Evolutionary conservation across 2,113 vertebrate species (phyloP), one percentile per base, ranked within the genome.

Genomic region (Psilopogon haemacephalus): DNA sequence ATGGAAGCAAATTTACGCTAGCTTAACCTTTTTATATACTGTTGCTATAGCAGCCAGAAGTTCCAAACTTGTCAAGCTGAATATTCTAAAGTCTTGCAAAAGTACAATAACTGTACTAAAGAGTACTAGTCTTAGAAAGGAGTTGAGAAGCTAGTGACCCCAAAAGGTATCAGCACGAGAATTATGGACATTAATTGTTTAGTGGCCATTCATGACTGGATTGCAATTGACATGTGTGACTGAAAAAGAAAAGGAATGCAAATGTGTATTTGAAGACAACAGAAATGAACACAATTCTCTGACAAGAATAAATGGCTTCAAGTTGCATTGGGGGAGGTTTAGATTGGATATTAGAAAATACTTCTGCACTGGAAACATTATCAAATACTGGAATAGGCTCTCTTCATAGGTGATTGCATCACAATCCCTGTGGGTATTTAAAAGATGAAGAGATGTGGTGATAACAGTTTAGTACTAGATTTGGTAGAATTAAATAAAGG

Each of bases 151-250:
- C 38, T 62, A 71, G 73, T 64, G 20, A 79, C 21, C 16, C 21
- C n/a, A 80, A 85, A 79, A 68, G 23, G 52, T 55, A 82, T 37
- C 9, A 75, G 19, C 4, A 2, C 75, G 8, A 90, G 4, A 50
- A 44, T 44, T 72, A 52, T n/a, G n/a, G 40, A 37, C 28, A 82
- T 32, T 8, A 67, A 33, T 65, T 87, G 7, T 19, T 79, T 28
- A 76, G 58, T 69, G 70, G 40, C 23, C 40, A 21, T 73, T 84
- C 35, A 40, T 37, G 58, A 54, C 10, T 62, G 58, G 65, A n/a
- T 35, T 84, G 18, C 50, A 88, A 90, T 64, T 0, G 0, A 26
- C 0, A 1, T 12, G 10, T 11, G 9, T 38, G 33, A 44, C 16
- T 35, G 20, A 50, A 81, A 42, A 27, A 48, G 67, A 32, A 14